Evolutionary conservation across 2,888 invertebrate genomes (phyloP), one percentile per base, ranked within the genome.

Genomic region (Tridacna crocea): DNA sequence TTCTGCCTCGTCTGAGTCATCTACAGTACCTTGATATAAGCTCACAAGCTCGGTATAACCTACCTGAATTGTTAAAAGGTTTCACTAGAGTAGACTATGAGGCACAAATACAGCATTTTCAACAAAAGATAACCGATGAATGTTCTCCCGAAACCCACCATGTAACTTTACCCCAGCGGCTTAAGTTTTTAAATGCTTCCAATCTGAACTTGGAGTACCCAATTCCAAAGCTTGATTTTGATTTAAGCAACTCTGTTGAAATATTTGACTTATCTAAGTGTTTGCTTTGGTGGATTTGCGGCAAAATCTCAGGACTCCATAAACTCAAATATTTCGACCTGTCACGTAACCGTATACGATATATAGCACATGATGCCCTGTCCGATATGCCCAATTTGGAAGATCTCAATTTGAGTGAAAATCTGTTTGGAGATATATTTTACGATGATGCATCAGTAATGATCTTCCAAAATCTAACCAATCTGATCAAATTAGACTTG

Each of bases 251-350:
- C 27, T 51, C 72, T 17, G 19, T 70, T 12, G 75, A 83, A 60
- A 26, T 47, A 26, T 6, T 80, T 3, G 75, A 83, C 63, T 26
- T 26, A 0, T 83, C 83, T 11, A 26, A 24, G 11, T 63, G 74
- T 26, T 47, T 80, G 22, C 47, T 83, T 15, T 36, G 6, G 22
- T 19, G 66, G 8, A 66, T 78, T 22, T 47, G 65, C 6, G 83
- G 83, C 8, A 72, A 60, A 22, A 46, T 70, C 51, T 36, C 15
- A 46, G 83, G 83, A n/a, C 68, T 83, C 19, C 60, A 65, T n/a
- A 26, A 66, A 8, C 72, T 83, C 0, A 65, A 68, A 55, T 36
- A 26, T 58, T 48, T 80, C 0, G 48, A 83, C 48, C 36, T 83
- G 0, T 72, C 77, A 11, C 10, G 58, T 26, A 83, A 83, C 36